Evolutionary conservation across 2,888 invertebrate genomes (phyloP).

Genomic region (Spodoptera littoralis): DNA sequence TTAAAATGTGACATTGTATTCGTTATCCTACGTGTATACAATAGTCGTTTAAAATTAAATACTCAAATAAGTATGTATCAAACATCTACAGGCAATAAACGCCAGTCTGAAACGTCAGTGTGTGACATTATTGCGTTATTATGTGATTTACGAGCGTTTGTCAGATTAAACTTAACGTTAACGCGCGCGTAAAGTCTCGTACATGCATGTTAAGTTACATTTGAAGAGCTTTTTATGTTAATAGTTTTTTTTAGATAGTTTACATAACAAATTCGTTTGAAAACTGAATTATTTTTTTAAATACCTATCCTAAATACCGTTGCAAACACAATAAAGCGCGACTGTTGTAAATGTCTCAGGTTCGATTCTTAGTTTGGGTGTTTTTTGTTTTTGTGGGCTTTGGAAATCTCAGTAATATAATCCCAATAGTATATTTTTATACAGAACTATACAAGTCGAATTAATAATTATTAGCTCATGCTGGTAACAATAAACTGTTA

Average conservation of each 20-base stretch:
- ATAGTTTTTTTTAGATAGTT: conserved; percentile 18
- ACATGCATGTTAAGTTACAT: conserved; percentile 40
- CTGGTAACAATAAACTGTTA: too few relatives aligned
- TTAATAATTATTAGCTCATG: too few relatives aligned
- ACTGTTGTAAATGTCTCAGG: too few relatives aligned
- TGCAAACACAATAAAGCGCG: too few relatives aligned
- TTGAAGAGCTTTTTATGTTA: conserved; percentile 28
- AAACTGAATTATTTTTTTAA: too few relatives aligned
- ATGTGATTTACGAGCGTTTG: conserved; percentile 59
- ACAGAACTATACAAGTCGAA: too few relatives aligned
- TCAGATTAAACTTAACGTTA: conserved; percentile 57
- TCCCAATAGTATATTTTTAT: too few relatives aligned
- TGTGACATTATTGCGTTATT: conserved; percentile 59
- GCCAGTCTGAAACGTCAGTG: conserved; percentile 44
- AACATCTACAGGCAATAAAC: conserved; percentile 52
- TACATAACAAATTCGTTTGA: not conserved
- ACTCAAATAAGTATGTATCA: conserved; percentile 37
- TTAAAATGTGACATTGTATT: too few relatives aligned
- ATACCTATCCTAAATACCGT: too few relatives aligned
- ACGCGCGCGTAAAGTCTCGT: conserved; percentile 47
- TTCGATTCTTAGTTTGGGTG: too few relatives aligned
- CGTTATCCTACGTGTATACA: not conserved
- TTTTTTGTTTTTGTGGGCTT: too few relatives aligned
- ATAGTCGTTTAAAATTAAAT: conserved; percentile 30
- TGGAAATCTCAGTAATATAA: too few relatives aligned